Conservation (phyloP, 2,888 invertebrate species). For the Deilephila porcellus region DNA sequence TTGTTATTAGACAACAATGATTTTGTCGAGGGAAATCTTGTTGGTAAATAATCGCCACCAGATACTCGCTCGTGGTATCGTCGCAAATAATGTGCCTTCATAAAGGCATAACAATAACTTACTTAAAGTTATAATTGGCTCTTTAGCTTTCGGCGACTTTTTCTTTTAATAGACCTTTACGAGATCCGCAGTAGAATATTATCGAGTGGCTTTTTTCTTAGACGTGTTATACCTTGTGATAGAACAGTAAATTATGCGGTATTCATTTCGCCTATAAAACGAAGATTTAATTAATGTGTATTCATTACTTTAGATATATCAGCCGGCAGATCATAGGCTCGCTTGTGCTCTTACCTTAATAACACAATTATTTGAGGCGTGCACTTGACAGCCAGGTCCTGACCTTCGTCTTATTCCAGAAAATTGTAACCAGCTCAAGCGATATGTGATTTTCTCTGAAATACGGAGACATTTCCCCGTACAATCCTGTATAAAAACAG, state of each 20-base stretch:
- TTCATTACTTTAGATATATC: neutral
- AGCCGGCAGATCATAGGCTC: neutral
- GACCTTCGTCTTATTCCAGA: conserved; percentile 28
- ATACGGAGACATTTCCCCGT: conserved; percentile 30
- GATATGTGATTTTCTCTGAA: conserved; percentile 32
- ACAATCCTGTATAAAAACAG: conserved; percentile 26
- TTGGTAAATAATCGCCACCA: too few relatives aligned
- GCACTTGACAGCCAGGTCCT: conserved; percentile 29
- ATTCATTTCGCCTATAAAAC: neutral
- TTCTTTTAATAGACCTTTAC: too few relatives aligned
- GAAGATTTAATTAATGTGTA: neutral
- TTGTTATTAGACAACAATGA: too few relatives aligned
- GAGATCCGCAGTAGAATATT: neutral
- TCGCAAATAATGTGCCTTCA: too few relatives aligned
- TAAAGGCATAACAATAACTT: too few relatives aligned
- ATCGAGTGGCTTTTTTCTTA: neutral
- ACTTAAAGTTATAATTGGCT: too few relatives aligned
- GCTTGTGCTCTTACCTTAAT: conserved; percentile 15
- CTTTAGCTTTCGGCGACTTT: too few relatives aligned
- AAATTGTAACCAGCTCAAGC: conserved; percentile 32
- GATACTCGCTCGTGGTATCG: too few relatives aligned
- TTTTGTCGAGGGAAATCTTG: too few relatives aligned
- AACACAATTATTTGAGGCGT: conserved; percentile 27
- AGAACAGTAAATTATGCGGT: neutral
- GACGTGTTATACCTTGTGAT: neutral